A percentile compares a stretch with the other conserved stretches of the same genome.
These are phyloP conservation scores for Glossophaga mutica DNA, from an alignment of 2,797 vertebrate genomes.

Conservation along the genomic window DNA sequence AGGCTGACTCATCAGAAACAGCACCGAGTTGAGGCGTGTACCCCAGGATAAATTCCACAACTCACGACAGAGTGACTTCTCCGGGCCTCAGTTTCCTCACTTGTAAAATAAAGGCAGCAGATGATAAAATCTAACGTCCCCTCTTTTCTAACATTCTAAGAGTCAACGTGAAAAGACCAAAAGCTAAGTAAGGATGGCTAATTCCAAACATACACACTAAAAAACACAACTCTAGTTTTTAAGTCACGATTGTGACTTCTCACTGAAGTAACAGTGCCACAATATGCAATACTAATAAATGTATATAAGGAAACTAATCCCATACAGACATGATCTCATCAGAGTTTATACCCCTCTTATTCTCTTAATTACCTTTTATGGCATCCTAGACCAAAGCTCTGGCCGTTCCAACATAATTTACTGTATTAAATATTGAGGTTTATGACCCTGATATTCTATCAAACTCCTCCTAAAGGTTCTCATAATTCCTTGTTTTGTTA, in stretches of 20 bases:
- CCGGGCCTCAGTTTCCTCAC: neutral
- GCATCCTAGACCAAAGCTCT: neutral
- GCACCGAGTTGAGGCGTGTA: neutral
- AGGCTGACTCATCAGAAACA: neutral
- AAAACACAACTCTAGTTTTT: neutral
- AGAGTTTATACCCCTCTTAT: conserved; percentile 18
- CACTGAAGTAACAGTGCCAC: neutral
- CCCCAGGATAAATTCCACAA: neutral
- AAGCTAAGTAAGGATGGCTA: neutral
- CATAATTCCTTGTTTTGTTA: conserved; percentile 40
- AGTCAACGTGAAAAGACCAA: neutral
- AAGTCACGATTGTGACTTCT: conserved; percentile 28
- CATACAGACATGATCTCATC: conserved; percentile 44
- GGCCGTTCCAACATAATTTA: conserved; percentile 1
- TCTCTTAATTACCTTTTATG: conserved; percentile 59
- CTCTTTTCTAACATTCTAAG: neutral
- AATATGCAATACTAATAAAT: conserved; percentile 14
- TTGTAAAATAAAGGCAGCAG: neutral
- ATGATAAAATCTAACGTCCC: neutral
- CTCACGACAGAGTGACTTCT: neutral
- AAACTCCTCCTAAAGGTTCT: neutral
- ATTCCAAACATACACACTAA: neutral
- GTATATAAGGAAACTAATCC: conserved; percentile 30
- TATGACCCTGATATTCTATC: conserved; percentile 46
- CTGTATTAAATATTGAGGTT: neutral